Evolutionary conservation across 1,140 invertebrate species (phyloP).

Genomic region (Coenobita brevimanus): DNA sequence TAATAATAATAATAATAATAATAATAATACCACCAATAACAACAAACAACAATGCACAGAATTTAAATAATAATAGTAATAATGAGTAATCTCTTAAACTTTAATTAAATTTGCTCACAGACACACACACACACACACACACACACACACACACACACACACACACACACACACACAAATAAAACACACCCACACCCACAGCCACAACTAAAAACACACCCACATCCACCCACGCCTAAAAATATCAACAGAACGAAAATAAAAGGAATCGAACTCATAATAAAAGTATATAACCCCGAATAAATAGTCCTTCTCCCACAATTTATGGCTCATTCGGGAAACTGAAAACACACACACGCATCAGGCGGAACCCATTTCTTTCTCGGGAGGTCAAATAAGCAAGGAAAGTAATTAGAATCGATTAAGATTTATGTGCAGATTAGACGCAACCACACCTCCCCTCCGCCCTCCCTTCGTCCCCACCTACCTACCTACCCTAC

Average conservation of each 20-base stretch:
- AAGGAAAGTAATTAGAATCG: not conserved
- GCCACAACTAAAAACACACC: not conserved
- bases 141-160: not conserved
- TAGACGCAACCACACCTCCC: not conserved
- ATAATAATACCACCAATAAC: not conserved
- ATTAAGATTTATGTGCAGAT: not conserved
- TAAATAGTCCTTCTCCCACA: no score
- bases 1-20: not conserved
- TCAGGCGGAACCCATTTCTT: no score
- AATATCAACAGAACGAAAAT: no score
- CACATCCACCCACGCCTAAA: no score
- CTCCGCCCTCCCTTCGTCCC: not conserved
- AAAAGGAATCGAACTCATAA: no score
- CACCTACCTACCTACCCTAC: not conserved
- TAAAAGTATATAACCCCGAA: no score
- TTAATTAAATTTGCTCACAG: no score
- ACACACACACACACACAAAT: no score
- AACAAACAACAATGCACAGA: not conserved
- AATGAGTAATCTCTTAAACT: no score
- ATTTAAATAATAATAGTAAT: slow-evolving; percentile 31
- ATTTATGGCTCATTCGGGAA: no score
- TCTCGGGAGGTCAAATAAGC: no score
- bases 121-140: slow-evolving; percentile 12
- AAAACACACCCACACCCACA: not conserved
- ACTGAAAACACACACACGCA: no score